Conservation (phyloP, 2,113 vertebrate species). For the Epinephelus moara region DNA sequence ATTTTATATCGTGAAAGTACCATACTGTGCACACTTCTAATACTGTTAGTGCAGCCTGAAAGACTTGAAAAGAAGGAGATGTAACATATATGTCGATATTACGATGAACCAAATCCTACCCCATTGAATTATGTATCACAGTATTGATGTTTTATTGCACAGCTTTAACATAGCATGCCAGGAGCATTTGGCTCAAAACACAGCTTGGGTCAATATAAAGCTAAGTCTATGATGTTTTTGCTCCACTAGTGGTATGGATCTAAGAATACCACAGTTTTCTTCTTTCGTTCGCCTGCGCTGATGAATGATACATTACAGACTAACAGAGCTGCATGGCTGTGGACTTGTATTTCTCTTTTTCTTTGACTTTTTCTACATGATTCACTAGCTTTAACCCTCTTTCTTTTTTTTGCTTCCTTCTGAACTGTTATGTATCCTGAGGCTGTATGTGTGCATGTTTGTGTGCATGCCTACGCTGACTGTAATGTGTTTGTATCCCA, state of each 20-base stretch:
- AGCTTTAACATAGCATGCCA: not conserved
- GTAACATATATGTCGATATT: not conserved
- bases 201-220: not conserved
- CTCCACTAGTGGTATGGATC: not conserved
- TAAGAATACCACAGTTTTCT: not conserved
- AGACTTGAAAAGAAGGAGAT: not conserved
- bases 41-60: no score
- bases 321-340: not conserved
- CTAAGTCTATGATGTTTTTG: not conserved
- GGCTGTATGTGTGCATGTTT: not conserved
- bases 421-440: constrained; percentile 13
- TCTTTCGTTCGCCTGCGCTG: not conserved
- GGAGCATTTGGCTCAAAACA: not conserved
- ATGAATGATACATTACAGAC: constrained; percentile 1
- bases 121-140: not conserved
- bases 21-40: no score
- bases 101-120: not conserved
- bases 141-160: not conserved
- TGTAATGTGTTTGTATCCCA: not conserved
- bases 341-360: not conserved
- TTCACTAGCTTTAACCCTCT: not conserved
- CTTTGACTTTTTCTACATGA: not conserved
- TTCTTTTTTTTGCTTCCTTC: constrained; percentile 3
- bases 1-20: no score
- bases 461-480: not conserved